phyloP scores from a whole-genome alignment of 2,888 invertebrate species.

The Hypsopygia costalis region DNA sequence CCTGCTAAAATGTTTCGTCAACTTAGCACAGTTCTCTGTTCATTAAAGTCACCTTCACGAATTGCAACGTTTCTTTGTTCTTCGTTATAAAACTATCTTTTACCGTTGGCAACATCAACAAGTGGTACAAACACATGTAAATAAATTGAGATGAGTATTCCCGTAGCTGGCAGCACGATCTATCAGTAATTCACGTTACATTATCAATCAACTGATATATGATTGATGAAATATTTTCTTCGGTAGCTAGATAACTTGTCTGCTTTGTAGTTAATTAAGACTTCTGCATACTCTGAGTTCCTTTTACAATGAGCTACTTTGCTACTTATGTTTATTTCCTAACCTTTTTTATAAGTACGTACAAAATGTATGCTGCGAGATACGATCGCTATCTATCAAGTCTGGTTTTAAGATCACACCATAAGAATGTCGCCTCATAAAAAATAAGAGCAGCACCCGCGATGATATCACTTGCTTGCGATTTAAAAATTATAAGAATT shows the following conservation, averaged over 20 bases:
- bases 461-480: constrained; percentile 39
- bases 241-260: constrained; percentile 77
- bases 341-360: no score
- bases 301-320: constrained; percentile 19
- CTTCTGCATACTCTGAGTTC: constrained; percentile 44
- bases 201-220: constrained; percentile 73
- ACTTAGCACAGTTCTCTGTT: no score
- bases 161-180: constrained; percentile 63
- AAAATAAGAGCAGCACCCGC: constrained; percentile 9
- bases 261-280: constrained; percentile 73
- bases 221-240: constrained; percentile 76
- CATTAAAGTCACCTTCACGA: constrained; percentile 3
- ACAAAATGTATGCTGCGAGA: constrained; percentile 13
- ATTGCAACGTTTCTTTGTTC: constrained; percentile 5
- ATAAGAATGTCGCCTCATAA: constrained; percentile 27
- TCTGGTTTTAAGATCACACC: constrained; percentile 27
- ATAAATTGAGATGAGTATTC: constrained; percentile 75
- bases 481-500: constrained; percentile 36
- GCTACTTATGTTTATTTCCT: constrained; percentile 15
- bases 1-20: no score
- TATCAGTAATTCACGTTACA: constrained; percentile 77
- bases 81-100: constrained; percentile 37
- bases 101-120: constrained; percentile 71
- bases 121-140: constrained; percentile 76
- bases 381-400: constrained; percentile 26